These are phyloP conservation scores for Myotis planiceps DNA, from an alignment of 2,797 vertebrate genomes.

Conservation along the genomic window DNA sequence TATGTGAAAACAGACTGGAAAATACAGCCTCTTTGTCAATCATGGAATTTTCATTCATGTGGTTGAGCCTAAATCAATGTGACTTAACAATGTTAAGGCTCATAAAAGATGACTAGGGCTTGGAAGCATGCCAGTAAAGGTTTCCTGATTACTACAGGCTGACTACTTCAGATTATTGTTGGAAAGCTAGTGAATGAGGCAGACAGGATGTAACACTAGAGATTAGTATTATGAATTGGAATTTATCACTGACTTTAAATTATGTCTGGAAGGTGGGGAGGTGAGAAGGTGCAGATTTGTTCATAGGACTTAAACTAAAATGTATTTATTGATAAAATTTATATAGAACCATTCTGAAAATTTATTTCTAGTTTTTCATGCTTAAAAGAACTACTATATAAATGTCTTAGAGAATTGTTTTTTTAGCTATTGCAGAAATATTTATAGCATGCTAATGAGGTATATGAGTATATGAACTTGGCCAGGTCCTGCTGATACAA, in stretches of 20 bases:
- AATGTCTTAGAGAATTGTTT: background rate
- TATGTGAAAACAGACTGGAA: background rate
- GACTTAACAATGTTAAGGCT: conserved; percentile 37
- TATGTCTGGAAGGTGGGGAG: conserved; percentile 7
- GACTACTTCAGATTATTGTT: background rate
- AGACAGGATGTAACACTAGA: conserved; percentile 46
- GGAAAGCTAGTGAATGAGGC: conserved; percentile 43
- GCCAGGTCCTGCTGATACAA: background rate
- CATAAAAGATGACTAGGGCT: conserved; percentile 30
- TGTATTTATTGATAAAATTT: background rate
- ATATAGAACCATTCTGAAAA: background rate
- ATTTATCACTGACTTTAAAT: conserved; percentile 47
- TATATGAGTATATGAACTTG: background rate
- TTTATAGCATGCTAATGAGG: background rate
- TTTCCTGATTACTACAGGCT: conserved; percentile 48
- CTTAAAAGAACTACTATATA: background rate
- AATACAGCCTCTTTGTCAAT: background rate
- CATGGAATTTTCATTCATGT: background rate
- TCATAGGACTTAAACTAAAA: conserved; percentile 19
- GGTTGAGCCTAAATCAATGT: conserved; percentile 1
- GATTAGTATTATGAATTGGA: conserved; percentile 63
- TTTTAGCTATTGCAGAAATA: background rate
- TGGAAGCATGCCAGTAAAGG: conserved; percentile 30
- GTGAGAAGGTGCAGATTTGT: background rate
- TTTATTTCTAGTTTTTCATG: background rate